Evolutionary conservation across 2,888 invertebrate genomes (phyloP), one percentile per base, ranked within the genome.

Genomic region (Caenorhabditis becei): DNA sequence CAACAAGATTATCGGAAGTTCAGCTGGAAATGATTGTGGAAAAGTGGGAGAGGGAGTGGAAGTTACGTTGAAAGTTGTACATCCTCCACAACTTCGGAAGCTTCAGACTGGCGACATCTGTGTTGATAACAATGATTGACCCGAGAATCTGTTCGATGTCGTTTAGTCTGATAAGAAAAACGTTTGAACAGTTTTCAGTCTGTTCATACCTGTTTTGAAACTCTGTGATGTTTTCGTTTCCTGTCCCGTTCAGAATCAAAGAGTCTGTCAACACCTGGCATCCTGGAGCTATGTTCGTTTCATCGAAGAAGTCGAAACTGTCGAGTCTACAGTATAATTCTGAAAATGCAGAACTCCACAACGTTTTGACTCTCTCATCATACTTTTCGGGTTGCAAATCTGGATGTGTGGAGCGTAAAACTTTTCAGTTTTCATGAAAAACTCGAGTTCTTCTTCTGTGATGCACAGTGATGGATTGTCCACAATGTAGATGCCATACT

Each of bases 381-480:
- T n/a, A 67, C 66, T 80, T 11, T 24, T 41, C n/a, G 80, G 66
- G 66, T 71, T 41, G 41, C 80, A 80, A 77, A 80, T 71, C 26
- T 49, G 37, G 44, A 77, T 49, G 37, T 80, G 80, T 4, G 80
- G 80, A 23, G 77, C 75, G 51, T 77, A 77, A 24, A 77, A 75
- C n/a, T 62, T 71, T 5, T 26, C 37, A 8, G 67, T 71, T 7
- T 37, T 53, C 41, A 71, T 16, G 7, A 77, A 71, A 16, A 23
- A 20, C 20, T 80, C 77, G n/a, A 80, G 56, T 23, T 77, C 70
- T 1, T 61, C 24, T 28, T 80, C 80, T 0, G 66, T 56, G 8
- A 80, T 35, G 51, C 80, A 80, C 18, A 80, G 20, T 5, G 80
- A 80, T 16, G 80, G 80, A 62, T 80, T 80, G 32, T 80, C 77